Evolutionary conservation across 2,113 vertebrate genomes (phyloP).

Genomic region (Seriola rivoliana): DNA sequence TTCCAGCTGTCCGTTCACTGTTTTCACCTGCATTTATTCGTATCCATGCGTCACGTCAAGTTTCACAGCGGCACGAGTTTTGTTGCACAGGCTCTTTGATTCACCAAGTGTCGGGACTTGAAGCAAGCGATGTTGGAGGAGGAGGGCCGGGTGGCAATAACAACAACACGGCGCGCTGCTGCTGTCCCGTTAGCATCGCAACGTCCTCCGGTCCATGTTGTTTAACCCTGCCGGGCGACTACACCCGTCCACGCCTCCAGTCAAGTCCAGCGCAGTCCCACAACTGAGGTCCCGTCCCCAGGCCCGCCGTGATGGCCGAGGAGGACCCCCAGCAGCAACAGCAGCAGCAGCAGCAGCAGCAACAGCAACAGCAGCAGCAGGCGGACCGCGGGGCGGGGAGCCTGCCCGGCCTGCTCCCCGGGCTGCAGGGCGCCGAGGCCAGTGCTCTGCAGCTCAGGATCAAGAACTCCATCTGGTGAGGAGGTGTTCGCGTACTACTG

Average conservation of each 20-base stretch:
- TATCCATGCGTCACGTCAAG: conserved; percentile 8
- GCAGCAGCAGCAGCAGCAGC: conserved; percentile 74
- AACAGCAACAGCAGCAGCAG: conserved; percentile 44
- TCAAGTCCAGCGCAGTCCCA: conserved; percentile 49
- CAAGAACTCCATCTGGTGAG: conserved; percentile 96
- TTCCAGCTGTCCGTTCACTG: conserved; percentile 29
- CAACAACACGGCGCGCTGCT: conserved; percentile 75
- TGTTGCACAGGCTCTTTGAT: background rate
- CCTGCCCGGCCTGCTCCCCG: conserved; percentile 88
- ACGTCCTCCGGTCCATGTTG: conserved; percentile 86
- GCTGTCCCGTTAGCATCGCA: conserved; percentile 77
- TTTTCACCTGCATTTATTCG: conserved; percentile 29
- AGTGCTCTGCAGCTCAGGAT: conserved; percentile 93
- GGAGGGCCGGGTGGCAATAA: conserved; percentile 65
- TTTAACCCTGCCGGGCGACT: conserved; percentile 79
- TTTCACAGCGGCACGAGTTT: conserved; percentile 16
- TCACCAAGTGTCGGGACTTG: conserved; percentile 31
- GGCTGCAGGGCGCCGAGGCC: conserved; percentile 91
- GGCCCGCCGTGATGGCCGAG: conserved; percentile 87
- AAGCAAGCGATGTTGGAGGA: conserved; percentile 70
- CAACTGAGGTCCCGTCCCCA: conserved; percentile 57
- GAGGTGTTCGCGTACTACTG: conserved; percentile 9
- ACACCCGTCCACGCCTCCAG: conserved; percentile 33
- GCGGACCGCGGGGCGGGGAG: conserved; percentile 79
- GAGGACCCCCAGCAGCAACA: conserved; percentile 86